phyloP scores from a whole-genome alignment of 2,113 vertebrate species.

The Eretmochelys imbricata region DNA sequence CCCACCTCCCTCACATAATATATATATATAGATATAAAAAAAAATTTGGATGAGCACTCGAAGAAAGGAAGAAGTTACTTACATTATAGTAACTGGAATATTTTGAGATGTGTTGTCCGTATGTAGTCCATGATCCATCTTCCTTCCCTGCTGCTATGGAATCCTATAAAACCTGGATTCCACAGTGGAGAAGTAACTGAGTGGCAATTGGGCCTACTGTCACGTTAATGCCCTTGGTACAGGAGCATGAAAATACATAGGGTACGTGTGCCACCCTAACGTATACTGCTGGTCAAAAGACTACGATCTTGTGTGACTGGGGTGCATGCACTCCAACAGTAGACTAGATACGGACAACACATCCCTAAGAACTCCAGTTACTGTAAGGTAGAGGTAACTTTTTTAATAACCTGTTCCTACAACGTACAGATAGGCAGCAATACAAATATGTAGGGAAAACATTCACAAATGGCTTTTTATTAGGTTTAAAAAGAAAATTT shows the following conservation, averaged over 20 bases:
- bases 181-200: not conserved
- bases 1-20: too few relatives aligned
- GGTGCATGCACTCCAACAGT: not conserved
- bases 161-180: not conserved
- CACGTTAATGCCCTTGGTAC: not conserved
- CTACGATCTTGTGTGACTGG: not conserved
- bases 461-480: too few relatives aligned
- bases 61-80: not conserved
- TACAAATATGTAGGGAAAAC: too few relatives aligned
- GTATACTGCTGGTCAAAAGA: not conserved
- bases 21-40: too few relatives aligned
- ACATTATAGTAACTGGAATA: not conserved
- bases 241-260: not conserved
- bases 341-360: not conserved
- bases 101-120: accelerated
- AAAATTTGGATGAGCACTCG: not conserved
- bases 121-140: not conserved
- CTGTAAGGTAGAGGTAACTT: not conserved
- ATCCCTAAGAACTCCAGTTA: not conserved
- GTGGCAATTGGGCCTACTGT: not conserved
- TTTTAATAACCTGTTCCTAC: not conserved
- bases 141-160: not conserved
- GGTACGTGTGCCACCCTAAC: not conserved
- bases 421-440: too few relatives aligned
- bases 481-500: too few relatives aligned